Base-by-base conservation (phyloP, 2,113 vertebrate genomes). In the Castor canadensis region DNA sequence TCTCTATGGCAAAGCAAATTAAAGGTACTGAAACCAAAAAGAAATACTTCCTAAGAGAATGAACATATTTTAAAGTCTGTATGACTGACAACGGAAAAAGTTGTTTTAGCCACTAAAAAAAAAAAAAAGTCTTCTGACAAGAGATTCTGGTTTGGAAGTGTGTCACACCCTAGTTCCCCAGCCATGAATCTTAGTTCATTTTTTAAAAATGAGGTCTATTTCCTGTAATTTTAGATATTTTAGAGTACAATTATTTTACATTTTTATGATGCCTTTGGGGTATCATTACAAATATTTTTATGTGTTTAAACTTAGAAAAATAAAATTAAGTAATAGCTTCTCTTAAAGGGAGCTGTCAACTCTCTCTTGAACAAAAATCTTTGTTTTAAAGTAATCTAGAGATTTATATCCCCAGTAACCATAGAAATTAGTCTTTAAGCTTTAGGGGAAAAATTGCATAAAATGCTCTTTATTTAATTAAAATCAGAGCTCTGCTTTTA, bases 231-330 rank as follows among this genome's bases (percentile, higher is more conserved):
- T 98, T 96, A 93, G 98, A 96, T 97, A 98, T 98, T 98, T 98
- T 96, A 97, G 96, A 97, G 91, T 89, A 96, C 84, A 98, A 98
- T 98, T 98, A 98, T 98, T 98, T 98, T 98, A 98, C 94, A 97
- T 98, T 98, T 98, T 98, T 98, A 98, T 97, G 98, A 98, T 98
- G 97, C 98, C 98, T 98, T 98, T 98, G 98, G 97, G 98, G 97
- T 98, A 98, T 96, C 96, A 98, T 97, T 98, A 98, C 95, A 98
- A 98, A 98, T 98, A 98, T 98, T 98, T 98, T 98, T 98, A 98
- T 97, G 96, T 96, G 97, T 98, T 99, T 98, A 98, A 98, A 98
- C 95, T 97, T 94, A 97, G 92, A 96, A 98, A 98, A 98, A 98
- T 98, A 98, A 98, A 98, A 98, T 98, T 98, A 98, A 98, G 97